phyloP scores from a whole-genome alignment of 2,888 invertebrate genomes.

The Dynastes tityus region DNA sequence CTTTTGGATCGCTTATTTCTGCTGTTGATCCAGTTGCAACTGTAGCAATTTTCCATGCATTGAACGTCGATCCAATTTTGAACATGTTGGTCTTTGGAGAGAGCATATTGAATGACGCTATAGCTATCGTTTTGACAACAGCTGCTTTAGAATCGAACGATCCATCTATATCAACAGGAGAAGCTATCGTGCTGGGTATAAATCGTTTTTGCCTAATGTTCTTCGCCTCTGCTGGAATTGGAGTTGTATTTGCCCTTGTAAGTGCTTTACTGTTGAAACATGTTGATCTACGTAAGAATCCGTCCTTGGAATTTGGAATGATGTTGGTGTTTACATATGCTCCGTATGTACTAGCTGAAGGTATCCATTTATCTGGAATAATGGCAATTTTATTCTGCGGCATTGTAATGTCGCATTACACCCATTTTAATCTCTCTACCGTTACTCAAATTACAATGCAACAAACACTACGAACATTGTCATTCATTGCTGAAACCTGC shows the following conservation, averaged over 20 bases:
- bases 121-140: conserved; percentile 97
- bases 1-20: conserved; percentile 97
- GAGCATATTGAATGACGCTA: conserved; percentile 97
- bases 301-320: conserved; percentile 98
- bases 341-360: conserved; percentile 98
- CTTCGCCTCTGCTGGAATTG: conserved; percentile 98
- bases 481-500: conserved; percentile 98
- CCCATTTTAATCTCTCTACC: conserved; percentile 97
- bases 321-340: conserved; percentile 99
- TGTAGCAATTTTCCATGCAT: conserved; percentile 97
- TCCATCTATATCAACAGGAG: conserved; percentile 81
- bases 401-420: conserved; percentile 99
- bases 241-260: conserved; percentile 93
- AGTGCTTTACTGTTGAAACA: conserved; percentile 95
- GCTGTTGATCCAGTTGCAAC: conserved; percentile 99
- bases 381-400: conserved; percentile 99
- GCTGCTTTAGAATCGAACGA: conserved; percentile 84
- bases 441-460: conserved; percentile 99
- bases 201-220: conserved; percentile 97
- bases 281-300: conserved; percentile 96
- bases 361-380: conserved; percentile 81
- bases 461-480: conserved; percentile 96
- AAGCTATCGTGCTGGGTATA: conserved; percentile 90
- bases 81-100: conserved; percentile 99
- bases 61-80: conserved; percentile 96